Conservation (phyloP, 2,888 invertebrate genomes). For the Lasioglossum figueresi region DNA sequence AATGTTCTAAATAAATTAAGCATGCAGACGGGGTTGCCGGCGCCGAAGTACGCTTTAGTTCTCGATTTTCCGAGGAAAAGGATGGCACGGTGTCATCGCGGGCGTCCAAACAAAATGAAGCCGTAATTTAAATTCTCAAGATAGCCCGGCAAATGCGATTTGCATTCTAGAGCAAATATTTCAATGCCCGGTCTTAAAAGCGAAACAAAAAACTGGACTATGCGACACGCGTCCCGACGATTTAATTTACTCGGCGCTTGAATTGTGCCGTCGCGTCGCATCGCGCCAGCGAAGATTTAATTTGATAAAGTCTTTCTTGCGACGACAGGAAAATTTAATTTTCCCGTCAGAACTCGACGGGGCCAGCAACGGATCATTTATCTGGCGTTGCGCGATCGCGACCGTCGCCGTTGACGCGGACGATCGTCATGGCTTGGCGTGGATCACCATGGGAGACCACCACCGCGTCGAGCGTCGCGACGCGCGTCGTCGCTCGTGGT, state of each 20-base stretch:
- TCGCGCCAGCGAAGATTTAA: constrained; percentile 21
- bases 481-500: neutral
- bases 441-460: neutral
- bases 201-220: neutral
- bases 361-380: neutral
- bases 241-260: constrained; percentile 42
- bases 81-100: constrained; percentile 10
- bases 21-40: neutral
- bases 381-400: neutral
- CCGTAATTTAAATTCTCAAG: constrained; percentile 54
- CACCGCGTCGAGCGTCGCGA: neutral
- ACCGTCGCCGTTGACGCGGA: neutral
- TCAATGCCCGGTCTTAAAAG: constrained; percentile 20
- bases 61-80: neutral
- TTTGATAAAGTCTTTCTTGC: constrained; percentile 25
- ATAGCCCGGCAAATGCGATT: constrained; percentile 20
- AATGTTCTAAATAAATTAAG: neutral
- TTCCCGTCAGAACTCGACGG: constrained; percentile 7
- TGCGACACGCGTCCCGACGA: constrained; percentile 44
- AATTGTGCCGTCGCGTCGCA: constrained; percentile 23
- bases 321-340: constrained; percentile 30
- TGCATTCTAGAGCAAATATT: constrained; percentile 40
- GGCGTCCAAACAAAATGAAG: constrained; percentile 28
- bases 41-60: neutral
- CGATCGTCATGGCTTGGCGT: neutral